Percentiles rank a stretch among this genome's conserved stretches.
These are phyloP conservation scores for Cossypha dichroa DNA, from an alignment of 2,797 vertebrate species.

Conservation along the genomic window DNA sequence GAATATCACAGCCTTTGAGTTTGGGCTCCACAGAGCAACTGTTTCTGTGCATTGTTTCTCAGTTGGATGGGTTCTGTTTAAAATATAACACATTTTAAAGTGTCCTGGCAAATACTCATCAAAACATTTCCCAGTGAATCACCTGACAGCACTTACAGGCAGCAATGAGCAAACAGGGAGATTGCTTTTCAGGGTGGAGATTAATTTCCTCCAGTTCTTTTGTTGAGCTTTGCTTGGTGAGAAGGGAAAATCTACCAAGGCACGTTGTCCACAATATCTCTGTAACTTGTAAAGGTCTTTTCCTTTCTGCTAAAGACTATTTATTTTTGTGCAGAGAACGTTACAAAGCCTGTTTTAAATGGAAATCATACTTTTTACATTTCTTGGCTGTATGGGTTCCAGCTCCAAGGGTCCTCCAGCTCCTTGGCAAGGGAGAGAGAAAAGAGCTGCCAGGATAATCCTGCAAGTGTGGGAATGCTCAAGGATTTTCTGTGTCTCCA, in stretches of 20 bases:
- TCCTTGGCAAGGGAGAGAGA: not conserved
- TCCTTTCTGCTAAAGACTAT: not conserved
- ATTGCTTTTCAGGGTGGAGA: not conserved
- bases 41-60: conserved; percentile 17
- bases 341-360: not conserved
- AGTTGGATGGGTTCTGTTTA: conserved; percentile 6
- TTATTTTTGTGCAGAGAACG: not conserved
- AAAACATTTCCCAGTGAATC: not conserved
- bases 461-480: not conserved
- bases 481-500: not conserved
- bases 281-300: not conserved
- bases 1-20: conserved; percentile 9
- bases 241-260: not conserved
- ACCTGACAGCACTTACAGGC: not conserved
- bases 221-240: not conserved
- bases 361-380: not conserved
- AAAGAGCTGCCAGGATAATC: not conserved
- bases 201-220: not conserved
- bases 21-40: not conserved
- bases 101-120: not conserved
- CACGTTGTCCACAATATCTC: not conserved
- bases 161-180: not conserved
- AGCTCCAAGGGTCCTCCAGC: not conserved
- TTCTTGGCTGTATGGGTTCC: not conserved
- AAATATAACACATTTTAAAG: conserved; percentile 21